Conservation (phyloP, 2,113 vertebrate genomes). For the Erpornis zantholeuca region DNA sequence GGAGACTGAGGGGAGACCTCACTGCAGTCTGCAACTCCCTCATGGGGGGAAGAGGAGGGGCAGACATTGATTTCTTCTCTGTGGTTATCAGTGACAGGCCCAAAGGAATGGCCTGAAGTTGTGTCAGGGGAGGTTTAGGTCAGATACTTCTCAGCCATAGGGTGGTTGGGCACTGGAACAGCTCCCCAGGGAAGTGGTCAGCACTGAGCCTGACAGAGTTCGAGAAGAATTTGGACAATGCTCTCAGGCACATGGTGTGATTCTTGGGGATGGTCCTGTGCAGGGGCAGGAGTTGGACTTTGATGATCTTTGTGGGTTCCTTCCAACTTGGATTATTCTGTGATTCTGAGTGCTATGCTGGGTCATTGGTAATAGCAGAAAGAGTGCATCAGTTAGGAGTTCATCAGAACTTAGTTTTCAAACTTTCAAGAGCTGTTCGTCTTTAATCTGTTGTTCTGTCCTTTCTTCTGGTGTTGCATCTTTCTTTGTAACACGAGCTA, state of each 20-base stretch:
- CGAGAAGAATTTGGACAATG: background rate
- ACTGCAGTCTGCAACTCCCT: accelerated
- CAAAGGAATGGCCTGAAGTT: accelerated
- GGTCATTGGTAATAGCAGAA: background rate
- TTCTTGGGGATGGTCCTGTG: background rate
- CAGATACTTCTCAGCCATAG: background rate
- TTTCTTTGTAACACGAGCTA: background rate
- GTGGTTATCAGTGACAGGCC: too few species aligned
- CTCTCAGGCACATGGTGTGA: too few species aligned
- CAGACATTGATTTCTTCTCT: background rate
- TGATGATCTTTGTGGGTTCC: background rate
- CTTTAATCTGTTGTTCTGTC: background rate
- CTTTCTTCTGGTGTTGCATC: background rate
- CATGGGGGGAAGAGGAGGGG: background rate
- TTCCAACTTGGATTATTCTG: background rate
- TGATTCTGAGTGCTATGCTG: background rate
- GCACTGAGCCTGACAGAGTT: background rate
- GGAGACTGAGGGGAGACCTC: background rate
- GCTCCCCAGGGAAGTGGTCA: background rate
- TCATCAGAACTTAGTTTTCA: background rate
- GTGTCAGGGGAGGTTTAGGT: background rate
- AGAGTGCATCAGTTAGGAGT: background rate
- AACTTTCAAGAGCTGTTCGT: background rate
- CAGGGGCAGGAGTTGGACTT: background rate
- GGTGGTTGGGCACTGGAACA: too few species aligned